These are phyloP conservation scores for Dicrurus megarhynchus DNA, from an alignment of 2,113 vertebrate genomes.

Conservation along the genomic window DNA sequence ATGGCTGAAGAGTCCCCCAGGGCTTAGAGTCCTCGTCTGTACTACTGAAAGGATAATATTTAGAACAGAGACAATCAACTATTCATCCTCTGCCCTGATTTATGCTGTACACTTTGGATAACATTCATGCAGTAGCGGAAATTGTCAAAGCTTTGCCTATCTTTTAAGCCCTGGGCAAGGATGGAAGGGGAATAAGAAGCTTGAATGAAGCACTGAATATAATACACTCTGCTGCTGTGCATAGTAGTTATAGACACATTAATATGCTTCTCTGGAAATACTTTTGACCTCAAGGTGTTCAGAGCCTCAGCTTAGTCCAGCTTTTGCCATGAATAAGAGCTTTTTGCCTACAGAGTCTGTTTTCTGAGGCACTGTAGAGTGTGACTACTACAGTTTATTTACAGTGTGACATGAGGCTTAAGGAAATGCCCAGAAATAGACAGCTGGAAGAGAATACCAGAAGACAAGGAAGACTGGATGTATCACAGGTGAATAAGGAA, in stretches of 20 bases:
- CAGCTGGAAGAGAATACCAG: neutral
- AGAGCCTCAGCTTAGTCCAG: neutral
- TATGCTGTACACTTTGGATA: conserved; percentile 4
- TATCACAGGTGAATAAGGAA: neutral
- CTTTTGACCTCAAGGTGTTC: neutral
- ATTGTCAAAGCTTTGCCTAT: neutral
- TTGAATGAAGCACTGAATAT: neutral
- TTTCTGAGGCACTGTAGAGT: neutral
- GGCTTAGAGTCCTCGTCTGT: neutral
- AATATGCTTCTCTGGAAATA: neutral
- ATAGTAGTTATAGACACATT: neutral
- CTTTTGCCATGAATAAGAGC: neutral
- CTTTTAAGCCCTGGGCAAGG: neutral
- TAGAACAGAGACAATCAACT: neutral
- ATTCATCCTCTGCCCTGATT: conserved; percentile 7
- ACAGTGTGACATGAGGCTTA: neutral
- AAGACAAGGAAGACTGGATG: neutral
- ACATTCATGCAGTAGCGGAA: neutral
- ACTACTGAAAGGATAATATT: conserved; percentile 59
- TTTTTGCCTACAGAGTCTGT: neutral
- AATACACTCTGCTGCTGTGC: neutral
- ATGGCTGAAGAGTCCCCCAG: neutral
- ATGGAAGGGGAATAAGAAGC: neutral
- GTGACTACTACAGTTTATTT: neutral
- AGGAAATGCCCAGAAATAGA: neutral